A percentile compares a stretch with the other conserved stretches of the same genome.
Evolutionary conservation across 1,140 invertebrate genomes (phyloP).

Genomic region (Centruroides vittatus): DNA sequence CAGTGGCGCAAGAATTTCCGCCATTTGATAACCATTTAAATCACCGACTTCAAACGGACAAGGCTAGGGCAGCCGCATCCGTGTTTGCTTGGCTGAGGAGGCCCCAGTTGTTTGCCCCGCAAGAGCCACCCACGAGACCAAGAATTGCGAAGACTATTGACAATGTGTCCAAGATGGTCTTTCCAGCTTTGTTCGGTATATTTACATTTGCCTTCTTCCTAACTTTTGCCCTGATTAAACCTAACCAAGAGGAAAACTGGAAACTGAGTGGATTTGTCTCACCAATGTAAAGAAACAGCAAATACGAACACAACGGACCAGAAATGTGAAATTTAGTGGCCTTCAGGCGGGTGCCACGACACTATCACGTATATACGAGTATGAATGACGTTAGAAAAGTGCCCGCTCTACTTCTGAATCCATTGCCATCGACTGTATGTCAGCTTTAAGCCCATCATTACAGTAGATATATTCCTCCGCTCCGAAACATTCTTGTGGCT

Average conservation of each 20-base stretch:
- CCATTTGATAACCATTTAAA: neutral
- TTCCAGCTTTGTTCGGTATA: constrained; percentile 75
- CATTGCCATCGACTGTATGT: too few relatives aligned
- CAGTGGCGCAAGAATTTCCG: neutral
- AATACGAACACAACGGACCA: too few relatives aligned
- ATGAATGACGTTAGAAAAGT: too few relatives aligned
- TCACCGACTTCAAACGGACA: constrained; percentile 14
- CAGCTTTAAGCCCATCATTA: too few relatives aligned
- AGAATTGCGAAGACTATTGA: constrained; percentile 85
- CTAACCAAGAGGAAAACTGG: constrained; percentile 18
- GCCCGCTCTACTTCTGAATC: too few relatives aligned
- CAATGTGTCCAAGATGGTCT: constrained; percentile 79
- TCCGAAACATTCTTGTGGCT: too few relatives aligned
- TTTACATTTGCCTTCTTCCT: constrained; percentile 90
- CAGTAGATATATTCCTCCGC: too few relatives aligned
- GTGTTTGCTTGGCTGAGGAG: constrained; percentile 17
- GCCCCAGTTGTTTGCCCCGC: constrained; percentile 25
- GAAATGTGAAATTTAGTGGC: too few relatives aligned
- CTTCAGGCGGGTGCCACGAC: too few relatives aligned
- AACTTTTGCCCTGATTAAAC: constrained; percentile 42
- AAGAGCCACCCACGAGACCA: constrained; percentile 46
- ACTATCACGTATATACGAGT: too few relatives aligned
- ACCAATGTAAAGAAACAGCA: neutral
- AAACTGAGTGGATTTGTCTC: constrained; percentile 11
- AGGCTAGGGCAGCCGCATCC: constrained; percentile 17